phyloP scores from a whole-genome alignment of 2,888 invertebrate species.

The Apamea anceps region DNA sequence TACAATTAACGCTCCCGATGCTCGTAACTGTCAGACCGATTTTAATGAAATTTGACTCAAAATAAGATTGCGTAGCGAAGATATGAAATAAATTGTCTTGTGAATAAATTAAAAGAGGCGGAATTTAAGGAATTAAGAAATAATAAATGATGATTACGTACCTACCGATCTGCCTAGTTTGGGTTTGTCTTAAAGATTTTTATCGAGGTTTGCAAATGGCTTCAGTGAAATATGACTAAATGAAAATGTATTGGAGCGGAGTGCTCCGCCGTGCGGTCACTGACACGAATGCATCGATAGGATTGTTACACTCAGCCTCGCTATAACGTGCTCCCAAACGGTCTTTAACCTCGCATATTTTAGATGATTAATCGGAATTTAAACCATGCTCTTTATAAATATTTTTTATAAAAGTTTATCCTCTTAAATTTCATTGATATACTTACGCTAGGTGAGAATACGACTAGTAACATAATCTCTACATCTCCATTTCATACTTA shows the following conservation, averaged over 20 bases:
- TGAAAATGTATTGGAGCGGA: constrained; percentile 56
- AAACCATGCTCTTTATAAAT: constrained; percentile 41
- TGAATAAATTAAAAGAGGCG: constrained; percentile 34
- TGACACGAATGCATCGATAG: constrained; percentile 69
- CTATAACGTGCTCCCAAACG: constrained; percentile 57
- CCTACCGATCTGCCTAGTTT: neutral
- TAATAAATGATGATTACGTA: constrained; percentile 12
- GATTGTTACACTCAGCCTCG: constrained; percentile 62
- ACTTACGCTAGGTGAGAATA: constrained; percentile 15
- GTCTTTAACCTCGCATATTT: constrained; percentile 69
- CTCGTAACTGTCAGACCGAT: constrained; percentile 58
- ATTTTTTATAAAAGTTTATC: constrained; percentile 32
- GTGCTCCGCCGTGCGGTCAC: constrained; percentile 64
- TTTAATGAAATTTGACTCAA: constrained; percentile 54
- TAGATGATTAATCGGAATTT: constrained; percentile 63
- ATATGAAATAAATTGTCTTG: constrained; percentile 36
- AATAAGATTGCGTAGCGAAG: constrained; percentile 45
- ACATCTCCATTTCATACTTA: constrained; percentile 21
- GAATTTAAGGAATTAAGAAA: constrained; percentile 28
- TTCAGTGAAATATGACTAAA: constrained; percentile 52
- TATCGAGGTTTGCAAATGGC: constrained; percentile 29
- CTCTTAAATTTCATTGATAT: constrained; percentile 15
- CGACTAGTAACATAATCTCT: constrained; percentile 19
- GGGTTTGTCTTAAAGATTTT: constrained; percentile 8
- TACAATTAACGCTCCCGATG: constrained; percentile 57